Evolutionary conservation across 2,797 vertebrate genomes (phyloP).

Genomic region (Caiman crocodilus): DNA sequence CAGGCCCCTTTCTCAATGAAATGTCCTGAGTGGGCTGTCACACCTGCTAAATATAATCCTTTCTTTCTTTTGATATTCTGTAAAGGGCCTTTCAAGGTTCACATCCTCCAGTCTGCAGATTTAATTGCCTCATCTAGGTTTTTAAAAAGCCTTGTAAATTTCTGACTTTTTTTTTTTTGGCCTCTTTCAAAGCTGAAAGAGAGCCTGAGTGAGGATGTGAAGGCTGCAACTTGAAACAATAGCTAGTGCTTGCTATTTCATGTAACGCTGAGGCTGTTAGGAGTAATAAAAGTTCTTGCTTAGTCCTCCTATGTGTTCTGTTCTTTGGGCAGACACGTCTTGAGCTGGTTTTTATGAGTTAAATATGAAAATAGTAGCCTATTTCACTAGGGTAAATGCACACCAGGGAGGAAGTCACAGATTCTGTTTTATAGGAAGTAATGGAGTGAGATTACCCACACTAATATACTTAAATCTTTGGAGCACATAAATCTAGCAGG

Average conservation of each 20-base stretch:
- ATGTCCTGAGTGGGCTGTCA: constrained; percentile 80
- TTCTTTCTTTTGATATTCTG: constrained; percentile 84
- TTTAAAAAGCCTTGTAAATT: constrained; percentile 83
- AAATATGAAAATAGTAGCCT: constrained; percentile 74
- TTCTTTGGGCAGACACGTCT: constrained; percentile 52
- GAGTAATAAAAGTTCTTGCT: constrained; percentile 52
- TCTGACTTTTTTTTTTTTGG: constrained; percentile 68
- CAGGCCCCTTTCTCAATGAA: constrained; percentile 78
- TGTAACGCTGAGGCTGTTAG: constrained; percentile 4
- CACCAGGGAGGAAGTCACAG: constrained; percentile 76
- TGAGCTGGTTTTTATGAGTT: constrained; percentile 75
- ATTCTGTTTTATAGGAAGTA: constrained; percentile 73
- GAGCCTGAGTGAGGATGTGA: constrained; percentile 60
- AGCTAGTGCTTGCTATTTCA: constrained; percentile 20
- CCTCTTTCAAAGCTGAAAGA: constrained; percentile 79
- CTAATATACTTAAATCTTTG: constrained; percentile 64
- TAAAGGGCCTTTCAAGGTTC: constrained; percentile 84
- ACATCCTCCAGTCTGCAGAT: constrained; percentile 82
- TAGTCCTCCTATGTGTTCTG: constrained; percentile 63
- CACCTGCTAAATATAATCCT: constrained; percentile 87
- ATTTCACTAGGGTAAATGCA: constrained; percentile 65
- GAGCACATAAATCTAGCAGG: constrained; percentile 43
- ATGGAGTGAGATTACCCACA: constrained; percentile 62
- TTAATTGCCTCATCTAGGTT: constrained; percentile 84
- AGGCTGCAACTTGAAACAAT: constrained; percentile 55